Base-by-base conservation (phyloP, 2,113 vertebrate genomes). In the Cathartes aura region DNA sequence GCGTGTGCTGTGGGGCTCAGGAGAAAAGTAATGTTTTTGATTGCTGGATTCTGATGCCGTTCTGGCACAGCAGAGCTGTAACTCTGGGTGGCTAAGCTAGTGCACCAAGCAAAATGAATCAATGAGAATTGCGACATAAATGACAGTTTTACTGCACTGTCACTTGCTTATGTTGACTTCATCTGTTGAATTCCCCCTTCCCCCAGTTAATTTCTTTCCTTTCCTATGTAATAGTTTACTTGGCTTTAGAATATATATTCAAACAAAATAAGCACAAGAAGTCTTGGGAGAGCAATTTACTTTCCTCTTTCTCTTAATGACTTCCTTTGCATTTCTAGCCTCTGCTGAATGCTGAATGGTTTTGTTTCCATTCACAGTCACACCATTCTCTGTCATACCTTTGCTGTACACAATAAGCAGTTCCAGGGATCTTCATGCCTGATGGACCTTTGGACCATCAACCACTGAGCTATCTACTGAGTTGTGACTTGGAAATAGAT, bases 311-410 rank as follows among this genome's bases (percentile, higher is more conserved):
- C 66, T 90, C 22, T 63, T 83, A 73, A 76, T 73, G 67, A 36
- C 82, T 93, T 90, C 63, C 62, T 88, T 86, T 70, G 91, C 67
- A 50, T 90, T 93, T 93, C 73, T 78, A 43, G 52, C 60, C 53
- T 82, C 22, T 90, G 62, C 82, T 86, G 79, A 90, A n/a, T 20
- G 34, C 66, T 38, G 30, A 15, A 18, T 53, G 19, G 74, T 73
- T 94, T 83, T 86, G 45, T 42, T 93, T 80, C 82, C 72, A 38
- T 74, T 96, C 72, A 47, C 66, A 86, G 67, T 59, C 45, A 27
- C 58, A 15, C 79, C 17, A 7, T 53, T 76, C 52, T 72, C 67
- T 76, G 32, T 90, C 63, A 14, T 64, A 36, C 68, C 3, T 20
- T 32, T 80, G 38, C 64, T 89, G 21, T 59, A 47, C 48, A 36